These are phyloP conservation scores for Cyclophora albipunctata DNA, from an alignment of 2,888 invertebrate species.

Conservation along the genomic window DNA sequence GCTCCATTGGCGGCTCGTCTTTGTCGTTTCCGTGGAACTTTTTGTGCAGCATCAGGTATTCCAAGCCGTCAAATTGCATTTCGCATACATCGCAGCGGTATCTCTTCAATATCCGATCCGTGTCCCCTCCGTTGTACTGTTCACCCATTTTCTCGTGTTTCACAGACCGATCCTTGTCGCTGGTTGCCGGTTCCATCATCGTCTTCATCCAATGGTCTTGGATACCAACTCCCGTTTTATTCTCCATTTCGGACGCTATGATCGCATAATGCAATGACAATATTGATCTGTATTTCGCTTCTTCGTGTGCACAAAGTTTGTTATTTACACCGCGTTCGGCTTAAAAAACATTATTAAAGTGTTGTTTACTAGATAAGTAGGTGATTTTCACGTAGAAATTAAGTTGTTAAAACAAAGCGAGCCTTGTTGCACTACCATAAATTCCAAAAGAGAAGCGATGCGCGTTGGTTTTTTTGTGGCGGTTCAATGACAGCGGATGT, in stretches of 20 bases:
- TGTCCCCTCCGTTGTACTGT: constrained; percentile 52
- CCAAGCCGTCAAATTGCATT: constrained; percentile 62
- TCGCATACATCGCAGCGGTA: constrained; percentile 65
- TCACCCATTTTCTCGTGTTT: constrained; percentile 70
- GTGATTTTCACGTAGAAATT: constrained; percentile 50
- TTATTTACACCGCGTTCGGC: constrained; percentile 30
- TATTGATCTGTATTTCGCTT: constrained; percentile 58
- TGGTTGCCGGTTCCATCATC: constrained; percentile 67
- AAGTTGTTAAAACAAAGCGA: constrained; percentile 64
- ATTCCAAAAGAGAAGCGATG: constrained; percentile 75
- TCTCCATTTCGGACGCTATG: constrained; percentile 57
- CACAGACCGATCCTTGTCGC: constrained; percentile 48
- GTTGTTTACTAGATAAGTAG: constrained; percentile 63
- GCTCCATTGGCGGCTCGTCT: constrained; percentile 49
- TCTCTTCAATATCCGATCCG: constrained; percentile 52
- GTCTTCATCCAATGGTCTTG: constrained; percentile 70
- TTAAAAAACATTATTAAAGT: constrained; percentile 38
- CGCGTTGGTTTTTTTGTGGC: constrained; percentile 65
- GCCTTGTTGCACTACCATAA: constrained; percentile 74
- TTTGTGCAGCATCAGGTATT: constrained; percentile 62
- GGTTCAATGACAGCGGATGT: constrained; percentile 63
- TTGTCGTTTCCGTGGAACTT: constrained; percentile 67
- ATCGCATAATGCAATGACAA: constrained; percentile 39
- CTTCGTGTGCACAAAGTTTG: constrained; percentile 31
- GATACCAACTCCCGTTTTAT: constrained; percentile 56